A percentile compares a stretch with the other conserved stretches of the same genome.
Evolutionary conservation across 2,113 vertebrate genomes (phyloP).

Genomic region (Callorhinus ursinus): DNA sequence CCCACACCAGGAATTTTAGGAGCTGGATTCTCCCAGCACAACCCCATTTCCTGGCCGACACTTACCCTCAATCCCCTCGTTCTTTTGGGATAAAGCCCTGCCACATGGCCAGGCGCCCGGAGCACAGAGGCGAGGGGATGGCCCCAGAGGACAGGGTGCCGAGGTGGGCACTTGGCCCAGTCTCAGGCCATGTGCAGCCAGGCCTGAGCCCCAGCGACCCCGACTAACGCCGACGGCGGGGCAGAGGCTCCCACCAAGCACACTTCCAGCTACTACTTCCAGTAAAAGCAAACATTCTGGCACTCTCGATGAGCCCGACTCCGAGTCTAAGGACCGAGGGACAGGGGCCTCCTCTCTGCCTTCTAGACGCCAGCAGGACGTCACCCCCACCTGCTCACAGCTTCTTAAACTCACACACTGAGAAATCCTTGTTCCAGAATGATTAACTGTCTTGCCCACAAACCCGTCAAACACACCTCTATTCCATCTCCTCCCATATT

Average conservation of each 20-base stretch:
- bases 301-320: neutral
- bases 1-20: neutral
- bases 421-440: neutral
- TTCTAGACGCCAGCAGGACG: neutral
- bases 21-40: neutral
- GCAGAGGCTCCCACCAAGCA: neutral
- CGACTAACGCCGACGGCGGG: neutral
- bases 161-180: neutral
- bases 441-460: neutral
- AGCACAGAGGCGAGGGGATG: neutral
- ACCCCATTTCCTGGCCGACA: neutral
- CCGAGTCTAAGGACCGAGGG: neutral
- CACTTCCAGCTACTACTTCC: neutral
- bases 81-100: neutral
- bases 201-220: neutral
- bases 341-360: neutral
- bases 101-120: neutral
- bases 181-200: conserved; percentile 10
- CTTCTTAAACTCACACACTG: neutral
- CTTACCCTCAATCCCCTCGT: neutral
- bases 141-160: neutral
- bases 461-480: neutral
- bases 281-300: conserved; percentile 12
- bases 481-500: neutral
- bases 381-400: neutral